Evolutionary conservation across 53 echinoderm and acorn worm genomes (phyloP).

Genomic region (Apostichopus leukothele): DNA sequence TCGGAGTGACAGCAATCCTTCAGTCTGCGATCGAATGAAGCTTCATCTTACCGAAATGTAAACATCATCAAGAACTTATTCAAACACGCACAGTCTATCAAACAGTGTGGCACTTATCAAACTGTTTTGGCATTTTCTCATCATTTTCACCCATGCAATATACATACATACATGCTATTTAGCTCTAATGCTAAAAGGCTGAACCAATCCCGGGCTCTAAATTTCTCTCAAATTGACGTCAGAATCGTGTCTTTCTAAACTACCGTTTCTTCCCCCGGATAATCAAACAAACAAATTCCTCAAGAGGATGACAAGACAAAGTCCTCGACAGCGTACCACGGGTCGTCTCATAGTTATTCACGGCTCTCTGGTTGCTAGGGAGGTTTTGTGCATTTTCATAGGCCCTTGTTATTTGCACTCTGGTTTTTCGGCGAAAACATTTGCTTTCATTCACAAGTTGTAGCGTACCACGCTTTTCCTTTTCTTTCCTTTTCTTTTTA

Average conservation of each 20-base stretch:
- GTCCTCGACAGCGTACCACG: not conserved
- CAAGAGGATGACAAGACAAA: not conserved
- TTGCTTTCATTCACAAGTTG: not conserved
- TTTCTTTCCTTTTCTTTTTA: no score
- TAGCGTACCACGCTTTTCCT: no score
- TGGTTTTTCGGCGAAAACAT: not conserved
- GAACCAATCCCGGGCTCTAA: not conserved
- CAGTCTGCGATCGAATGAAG: no score
- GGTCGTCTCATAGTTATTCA: not conserved
- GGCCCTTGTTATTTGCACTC: not conserved
- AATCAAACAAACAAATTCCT: not conserved
- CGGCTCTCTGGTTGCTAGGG: not conserved
- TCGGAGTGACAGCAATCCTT: no score
- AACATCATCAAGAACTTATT: no score
- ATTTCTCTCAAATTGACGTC: not conserved
- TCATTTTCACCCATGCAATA: no score
- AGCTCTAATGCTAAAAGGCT: no score
- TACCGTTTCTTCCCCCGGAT: not conserved
- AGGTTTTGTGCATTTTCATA: not conserved
- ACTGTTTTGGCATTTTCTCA: no score
- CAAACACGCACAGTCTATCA: no score
- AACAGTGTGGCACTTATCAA: no score
- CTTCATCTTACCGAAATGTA: no score
- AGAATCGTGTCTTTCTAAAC: not conserved
- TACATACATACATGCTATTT: no score